Evolutionary conservation across 2,888 invertebrate genomes (phyloP), one percentile per base, ranked within the genome.

Genomic region (Megaustenia siamemsis): DNA sequence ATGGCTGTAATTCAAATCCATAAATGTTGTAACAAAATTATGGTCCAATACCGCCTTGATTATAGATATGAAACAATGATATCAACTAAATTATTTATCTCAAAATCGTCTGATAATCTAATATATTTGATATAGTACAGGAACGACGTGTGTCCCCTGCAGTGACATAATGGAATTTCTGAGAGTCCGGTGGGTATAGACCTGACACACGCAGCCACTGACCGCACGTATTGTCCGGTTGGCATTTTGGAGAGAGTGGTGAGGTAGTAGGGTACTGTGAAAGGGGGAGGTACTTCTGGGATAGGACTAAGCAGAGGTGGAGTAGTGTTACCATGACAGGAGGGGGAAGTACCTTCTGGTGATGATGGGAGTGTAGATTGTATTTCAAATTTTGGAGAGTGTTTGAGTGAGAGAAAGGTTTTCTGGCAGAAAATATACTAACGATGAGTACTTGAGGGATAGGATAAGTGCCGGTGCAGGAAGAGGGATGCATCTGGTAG

Each of bases 11-110:
- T 88, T 86, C 73, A 88, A 86, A 81, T 85, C 88, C 86, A 88
- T 88, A 88, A 88, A 88, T 88, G 88, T 86, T 89, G 82, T 89
- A 89, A 90, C 88, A 78, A 76, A 87, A 88, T 90, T 89, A 90
- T 82, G 75, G 86, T 73, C 78, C 86, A 86, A 89, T 87, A 88
- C 86, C 79, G 83, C 81, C 86, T 60, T 85, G 88, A 88, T 90
- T 89, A 90, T 89, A 89, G 89, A 90, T 90, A 90, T 89, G 90
- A 89, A 89, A 88, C 89, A 90, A 89, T 88, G 88, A 88, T 89
- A 88, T 87, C 87, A 86, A 87, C 87, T 90, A 88, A 90, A 90
- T 90, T 88, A 90, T 90, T 90, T 88, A 90, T 89, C 87, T 86
- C 78, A 77, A 86, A 87, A 87, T 87, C 87, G 88, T 86, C 87